Percentiles rank a stretch among this genome's conserved stretches.
Evolutionary conservation across 2,797 vertebrate genomes (phyloP).

Genomic region (Danio albolineatus): DNA sequence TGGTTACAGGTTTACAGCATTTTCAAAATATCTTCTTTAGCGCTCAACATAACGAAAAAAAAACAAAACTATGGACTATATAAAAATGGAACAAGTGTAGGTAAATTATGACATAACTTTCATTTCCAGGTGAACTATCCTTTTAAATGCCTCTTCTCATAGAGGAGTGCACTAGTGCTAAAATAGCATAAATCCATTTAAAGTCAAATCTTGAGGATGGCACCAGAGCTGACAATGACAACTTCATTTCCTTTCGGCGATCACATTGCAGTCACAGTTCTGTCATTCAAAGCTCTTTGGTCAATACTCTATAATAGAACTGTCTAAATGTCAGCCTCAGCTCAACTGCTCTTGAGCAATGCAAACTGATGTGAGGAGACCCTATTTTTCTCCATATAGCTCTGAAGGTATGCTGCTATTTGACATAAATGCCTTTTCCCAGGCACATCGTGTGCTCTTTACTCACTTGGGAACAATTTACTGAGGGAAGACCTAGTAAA

Average conservation of each 20-base stretch:
- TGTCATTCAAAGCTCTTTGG: conserved; percentile 59
- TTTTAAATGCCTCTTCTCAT: conserved; percentile 57
- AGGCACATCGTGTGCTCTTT: conserved; percentile 6
- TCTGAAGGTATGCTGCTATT: conserved; percentile 11
- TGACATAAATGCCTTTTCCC: conserved; percentile 9
- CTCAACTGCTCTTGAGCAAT: conserved; percentile 24
- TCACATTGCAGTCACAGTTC: conserved; percentile 60
- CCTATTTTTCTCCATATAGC: neutral
- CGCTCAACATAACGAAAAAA: too few relatives aligned
- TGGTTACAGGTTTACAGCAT: too few relatives aligned
- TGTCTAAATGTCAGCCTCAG: conserved; percentile 55
- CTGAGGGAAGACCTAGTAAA: conserved; percentile 18
- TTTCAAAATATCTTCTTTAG: too few relatives aligned
- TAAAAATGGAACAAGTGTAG: neutral
- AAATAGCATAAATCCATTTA: conserved; percentile 57
- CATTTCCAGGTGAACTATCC: too few relatives aligned
- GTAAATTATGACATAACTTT: too few relatives aligned
- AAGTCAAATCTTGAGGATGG: conserved; percentile 57
- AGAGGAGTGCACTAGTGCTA: conserved; percentile 49
- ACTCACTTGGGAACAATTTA: conserved; percentile 34
- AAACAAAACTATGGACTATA: too few relatives aligned
- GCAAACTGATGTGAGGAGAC: neutral
- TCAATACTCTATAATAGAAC: conserved; percentile 67
- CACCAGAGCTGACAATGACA: conserved; percentile 60
- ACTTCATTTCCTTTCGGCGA: conserved; percentile 66